These are phyloP conservation scores for Tragelaphus imberbis DNA, from an alignment of 2,113 vertebrate genomes.

Conservation along the genomic window DNA sequence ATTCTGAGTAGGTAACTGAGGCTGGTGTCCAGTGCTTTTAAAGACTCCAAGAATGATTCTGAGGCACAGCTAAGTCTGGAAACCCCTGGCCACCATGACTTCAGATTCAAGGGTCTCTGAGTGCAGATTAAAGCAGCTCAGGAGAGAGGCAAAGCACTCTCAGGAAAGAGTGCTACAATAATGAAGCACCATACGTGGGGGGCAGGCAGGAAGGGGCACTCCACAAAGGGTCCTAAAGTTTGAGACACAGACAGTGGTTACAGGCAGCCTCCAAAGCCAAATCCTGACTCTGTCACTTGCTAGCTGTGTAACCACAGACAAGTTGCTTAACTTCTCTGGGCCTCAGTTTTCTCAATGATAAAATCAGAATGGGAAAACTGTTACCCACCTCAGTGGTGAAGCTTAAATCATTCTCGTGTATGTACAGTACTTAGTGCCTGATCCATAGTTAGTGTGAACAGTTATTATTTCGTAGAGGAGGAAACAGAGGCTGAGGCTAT, in stretches of 20 bases:
- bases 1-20: background rate
- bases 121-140: background rate
- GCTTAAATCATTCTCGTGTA: too few species aligned
- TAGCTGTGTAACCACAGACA: background rate
- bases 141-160: background rate
- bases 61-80: background rate
- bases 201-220: accelerated
- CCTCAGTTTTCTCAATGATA: background rate
- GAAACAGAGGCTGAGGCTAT: background rate
- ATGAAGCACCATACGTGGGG: background rate
- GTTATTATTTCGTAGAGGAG: background rate
- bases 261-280: background rate
- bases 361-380: background rate
- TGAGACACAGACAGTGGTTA: background rate
- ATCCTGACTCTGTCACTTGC: background rate
- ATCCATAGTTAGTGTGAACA: background rate
- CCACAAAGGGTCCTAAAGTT: background rate
- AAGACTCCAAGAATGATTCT: background rate
- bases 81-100: background rate
- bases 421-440: background rate
- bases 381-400: background rate
- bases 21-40: background rate
- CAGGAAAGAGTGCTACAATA: background rate
- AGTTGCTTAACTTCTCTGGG: background rate
- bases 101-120: background rate